Evolutionary conservation across 2,888 invertebrate genomes (phyloP).

Genomic region (Chelonus formosanus): DNA sequence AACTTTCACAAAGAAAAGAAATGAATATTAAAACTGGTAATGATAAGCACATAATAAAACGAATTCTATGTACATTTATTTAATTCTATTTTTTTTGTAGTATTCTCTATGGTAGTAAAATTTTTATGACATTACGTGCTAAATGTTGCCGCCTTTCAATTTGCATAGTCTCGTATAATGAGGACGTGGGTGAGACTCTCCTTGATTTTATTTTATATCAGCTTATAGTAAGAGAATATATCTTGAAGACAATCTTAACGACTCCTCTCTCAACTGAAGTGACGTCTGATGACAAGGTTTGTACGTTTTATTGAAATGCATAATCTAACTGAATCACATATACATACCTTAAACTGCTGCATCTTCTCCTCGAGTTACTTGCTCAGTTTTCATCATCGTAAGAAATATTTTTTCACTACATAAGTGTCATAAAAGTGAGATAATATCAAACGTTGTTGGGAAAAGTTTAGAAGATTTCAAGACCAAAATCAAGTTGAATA

Average conservation of each 20-base stretch:
- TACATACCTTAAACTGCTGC: constrained; percentile 18
- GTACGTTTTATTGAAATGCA: too few relatives aligned
- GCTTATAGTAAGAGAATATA: too few relatives aligned
- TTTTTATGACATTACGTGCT: not conserved
- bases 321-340: too few relatives aligned
- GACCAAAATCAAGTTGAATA: not conserved
- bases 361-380: constrained; percentile 21
- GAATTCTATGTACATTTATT: not conserved
- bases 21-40: too few relatives aligned
- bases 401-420: constrained; percentile 19
- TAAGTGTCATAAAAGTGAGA: not conserved
- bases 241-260: too few relatives aligned
- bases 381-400: constrained; percentile 10
- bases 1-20: too few relatives aligned
- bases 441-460: too few relatives aligned
- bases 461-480: too few relatives aligned
- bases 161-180: constrained; percentile 44
- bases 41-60: not conserved
- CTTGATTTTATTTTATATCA: constrained; percentile 16
- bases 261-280: too few relatives aligned
- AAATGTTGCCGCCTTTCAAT: constrained; percentile 14
- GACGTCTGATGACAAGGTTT: too few relatives aligned
- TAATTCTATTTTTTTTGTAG: not conserved
- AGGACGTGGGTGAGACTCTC: constrained; percentile 49
- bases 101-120: not conserved